Evolutionary conservation across 2,113 vertebrate genomes (phyloP).

Genomic region (Elgaria multicarinata): DNA sequence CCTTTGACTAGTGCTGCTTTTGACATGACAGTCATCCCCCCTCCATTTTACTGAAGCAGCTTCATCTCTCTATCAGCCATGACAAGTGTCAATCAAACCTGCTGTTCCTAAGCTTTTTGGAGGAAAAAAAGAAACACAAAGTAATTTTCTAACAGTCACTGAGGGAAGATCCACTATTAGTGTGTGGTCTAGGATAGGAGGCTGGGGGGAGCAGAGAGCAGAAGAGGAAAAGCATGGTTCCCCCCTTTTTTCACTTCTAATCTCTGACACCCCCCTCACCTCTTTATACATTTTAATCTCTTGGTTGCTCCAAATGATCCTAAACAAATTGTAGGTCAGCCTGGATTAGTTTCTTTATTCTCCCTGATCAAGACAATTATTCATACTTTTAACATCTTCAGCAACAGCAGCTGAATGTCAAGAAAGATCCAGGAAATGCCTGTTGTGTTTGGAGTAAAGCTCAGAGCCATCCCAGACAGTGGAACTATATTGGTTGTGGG

Average conservation of each 20-base stretch:
- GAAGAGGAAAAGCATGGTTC: constrained; percentile 72
- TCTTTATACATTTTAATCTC: constrained; percentile 92
- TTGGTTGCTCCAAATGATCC: constrained; percentile 82
- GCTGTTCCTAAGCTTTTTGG: constrained; percentile 75
- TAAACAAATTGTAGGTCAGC: constrained; percentile 91
- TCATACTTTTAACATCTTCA: constrained; percentile 89
- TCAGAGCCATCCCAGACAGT: constrained; percentile 40
- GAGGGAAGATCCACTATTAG: constrained; percentile 86
- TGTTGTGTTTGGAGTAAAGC: constrained; percentile 66
- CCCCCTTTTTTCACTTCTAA: constrained; percentile 85
- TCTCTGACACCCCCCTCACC: constrained; percentile 85
- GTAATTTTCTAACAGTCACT: constrained; percentile 86
- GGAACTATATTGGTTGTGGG: constrained; percentile 34
- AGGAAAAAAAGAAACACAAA: constrained; percentile 71
- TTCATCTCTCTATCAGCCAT: constrained; percentile 88
- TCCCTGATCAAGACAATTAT: constrained; percentile 84
- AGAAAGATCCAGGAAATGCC: constrained; percentile 68
- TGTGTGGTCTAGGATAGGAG: constrained; percentile 90
- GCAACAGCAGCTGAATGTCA: constrained; percentile 80
- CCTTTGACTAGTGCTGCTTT: constrained; percentile 81
- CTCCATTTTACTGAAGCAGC: constrained; percentile 80
- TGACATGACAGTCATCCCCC: constrained; percentile 72
- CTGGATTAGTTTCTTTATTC: constrained; percentile 93
- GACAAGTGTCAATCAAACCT: constrained; percentile 98
- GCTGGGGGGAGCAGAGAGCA: background rate